Conservation (phyloP, 2,888 invertebrate genomes). For the Ormyrus nitidulus region DNA sequence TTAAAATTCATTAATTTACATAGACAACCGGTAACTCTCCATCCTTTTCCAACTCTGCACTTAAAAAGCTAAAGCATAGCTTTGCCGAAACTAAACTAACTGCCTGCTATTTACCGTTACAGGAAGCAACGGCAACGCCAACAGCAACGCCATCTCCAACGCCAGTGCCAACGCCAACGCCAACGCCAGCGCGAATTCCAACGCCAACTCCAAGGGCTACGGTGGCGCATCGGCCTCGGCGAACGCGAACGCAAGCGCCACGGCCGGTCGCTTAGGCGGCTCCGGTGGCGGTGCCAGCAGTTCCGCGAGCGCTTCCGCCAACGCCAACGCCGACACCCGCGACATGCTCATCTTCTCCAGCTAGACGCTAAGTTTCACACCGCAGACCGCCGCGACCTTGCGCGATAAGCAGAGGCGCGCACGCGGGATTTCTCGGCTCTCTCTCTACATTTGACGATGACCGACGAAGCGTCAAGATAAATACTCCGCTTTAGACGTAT, state of each 20-base stretch:
- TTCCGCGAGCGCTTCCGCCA: conserved; percentile 21
- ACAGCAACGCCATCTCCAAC: not conserved
- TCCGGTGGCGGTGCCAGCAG: not conserved
- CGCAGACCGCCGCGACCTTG: not conserved
- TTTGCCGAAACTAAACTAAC: too few relatives aligned
- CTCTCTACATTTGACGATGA: too few relatives aligned
- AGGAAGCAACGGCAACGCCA: not conserved
- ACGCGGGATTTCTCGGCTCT: too few relatives aligned
- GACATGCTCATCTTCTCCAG: conserved; percentile 49
- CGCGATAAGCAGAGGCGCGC: conserved; percentile 20
- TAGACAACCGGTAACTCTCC: too few relatives aligned
- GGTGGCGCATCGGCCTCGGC: conserved; percentile 45
- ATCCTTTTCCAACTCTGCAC: too few relatives aligned
- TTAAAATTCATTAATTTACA: too few relatives aligned
- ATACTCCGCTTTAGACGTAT: too few relatives aligned
- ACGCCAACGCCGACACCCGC: conserved; percentile 12
- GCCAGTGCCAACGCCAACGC: conserved; percentile 5
- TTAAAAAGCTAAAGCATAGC: too few relatives aligned
- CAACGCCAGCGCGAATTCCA: conserved; percentile 8
- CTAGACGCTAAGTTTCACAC: not conserved
- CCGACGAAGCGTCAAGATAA: too few relatives aligned
- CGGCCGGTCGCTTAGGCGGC: not conserved
- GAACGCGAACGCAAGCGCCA: conserved; percentile 19
- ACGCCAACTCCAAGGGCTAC: conserved; percentile 28
- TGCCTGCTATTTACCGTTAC: too few relatives aligned